These are phyloP conservation scores for Caretta caretta DNA, from an alignment of 2,113 vertebrate genomes.

Conservation along the genomic window DNA sequence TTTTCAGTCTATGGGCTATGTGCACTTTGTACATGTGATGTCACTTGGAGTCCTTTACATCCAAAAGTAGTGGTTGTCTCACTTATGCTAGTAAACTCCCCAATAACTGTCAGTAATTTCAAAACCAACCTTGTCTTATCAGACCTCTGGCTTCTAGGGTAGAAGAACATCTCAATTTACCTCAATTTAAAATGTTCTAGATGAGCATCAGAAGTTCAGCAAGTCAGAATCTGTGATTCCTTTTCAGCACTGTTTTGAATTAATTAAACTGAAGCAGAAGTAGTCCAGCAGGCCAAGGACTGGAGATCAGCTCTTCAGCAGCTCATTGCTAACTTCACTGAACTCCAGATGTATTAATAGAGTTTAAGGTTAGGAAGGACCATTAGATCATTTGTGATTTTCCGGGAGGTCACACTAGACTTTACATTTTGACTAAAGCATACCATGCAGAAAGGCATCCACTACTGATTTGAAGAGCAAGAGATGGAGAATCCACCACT, in stretches of 20 bases:
- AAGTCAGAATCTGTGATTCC: background rate
- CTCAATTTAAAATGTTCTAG: background rate
- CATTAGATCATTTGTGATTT: background rate
- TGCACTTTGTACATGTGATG: background rate
- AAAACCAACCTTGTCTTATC: background rate
- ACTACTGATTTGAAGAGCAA: background rate
- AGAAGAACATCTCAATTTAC: background rate
- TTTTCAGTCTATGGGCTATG: background rate
- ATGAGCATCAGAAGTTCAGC: background rate
- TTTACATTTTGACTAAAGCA: background rate
- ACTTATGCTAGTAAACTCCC: background rate
- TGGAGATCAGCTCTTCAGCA: background rate
- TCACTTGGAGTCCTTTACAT: background rate
- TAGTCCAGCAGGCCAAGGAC: background rate
- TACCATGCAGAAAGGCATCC: background rate
- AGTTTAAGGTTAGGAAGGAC: background rate
- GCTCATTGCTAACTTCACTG: background rate
- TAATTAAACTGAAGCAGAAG: background rate
- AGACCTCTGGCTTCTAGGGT: background rate
- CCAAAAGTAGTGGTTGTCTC: background rate
- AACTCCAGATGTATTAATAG: background rate
- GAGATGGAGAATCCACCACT: background rate
- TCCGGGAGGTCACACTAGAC: background rate
- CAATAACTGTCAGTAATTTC: background rate
- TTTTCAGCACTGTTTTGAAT: background rate